A percentile compares a stretch with the other conserved stretches of the same genome.
Conservation (phyloP, 2,113 vertebrate genomes). For the Rhadina sibilatrix region DNA sequence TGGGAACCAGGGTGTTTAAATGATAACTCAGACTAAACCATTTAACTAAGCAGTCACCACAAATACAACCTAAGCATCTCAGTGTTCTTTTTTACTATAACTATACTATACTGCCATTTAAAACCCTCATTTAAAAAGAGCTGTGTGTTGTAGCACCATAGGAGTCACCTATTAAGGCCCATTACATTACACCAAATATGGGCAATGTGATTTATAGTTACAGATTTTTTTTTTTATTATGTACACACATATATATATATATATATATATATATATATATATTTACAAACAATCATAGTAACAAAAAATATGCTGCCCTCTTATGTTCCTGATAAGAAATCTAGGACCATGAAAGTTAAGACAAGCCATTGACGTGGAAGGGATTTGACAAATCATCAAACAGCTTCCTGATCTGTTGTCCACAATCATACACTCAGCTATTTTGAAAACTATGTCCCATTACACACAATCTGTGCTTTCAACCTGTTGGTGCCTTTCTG, state of each 20-base stretch:
- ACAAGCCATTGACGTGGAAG: not conserved
- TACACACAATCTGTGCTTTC: fast-evolving
- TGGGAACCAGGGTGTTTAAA: not conserved
- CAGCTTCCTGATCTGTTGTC: not conserved
- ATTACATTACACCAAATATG: not conserved
- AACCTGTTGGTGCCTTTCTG: not conserved
- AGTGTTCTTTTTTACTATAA: not conserved
- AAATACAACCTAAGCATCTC: not conserved
- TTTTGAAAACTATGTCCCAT: not conserved
- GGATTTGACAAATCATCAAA: not conserved
- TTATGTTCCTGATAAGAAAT: not conserved
- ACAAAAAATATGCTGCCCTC: not conserved
- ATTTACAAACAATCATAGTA: not conserved
- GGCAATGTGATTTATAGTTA: not conserved
- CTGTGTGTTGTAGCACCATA: too few species aligned
- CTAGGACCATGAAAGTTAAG: not conserved
- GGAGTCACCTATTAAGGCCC: not conserved
- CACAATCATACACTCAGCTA: fast-evolving
- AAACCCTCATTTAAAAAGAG: not conserved
- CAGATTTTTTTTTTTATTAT: too few species aligned
- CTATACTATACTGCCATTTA: not conserved
- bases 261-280: too few species aligned
- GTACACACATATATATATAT: too few species aligned
- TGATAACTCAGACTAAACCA: not conserved
- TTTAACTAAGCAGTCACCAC: not conserved